Evolutionary conservation across 2,113 vertebrate genomes (phyloP), one percentile per base, ranked within the genome.

Genomic region (Ardeotis arabs): DNA sequence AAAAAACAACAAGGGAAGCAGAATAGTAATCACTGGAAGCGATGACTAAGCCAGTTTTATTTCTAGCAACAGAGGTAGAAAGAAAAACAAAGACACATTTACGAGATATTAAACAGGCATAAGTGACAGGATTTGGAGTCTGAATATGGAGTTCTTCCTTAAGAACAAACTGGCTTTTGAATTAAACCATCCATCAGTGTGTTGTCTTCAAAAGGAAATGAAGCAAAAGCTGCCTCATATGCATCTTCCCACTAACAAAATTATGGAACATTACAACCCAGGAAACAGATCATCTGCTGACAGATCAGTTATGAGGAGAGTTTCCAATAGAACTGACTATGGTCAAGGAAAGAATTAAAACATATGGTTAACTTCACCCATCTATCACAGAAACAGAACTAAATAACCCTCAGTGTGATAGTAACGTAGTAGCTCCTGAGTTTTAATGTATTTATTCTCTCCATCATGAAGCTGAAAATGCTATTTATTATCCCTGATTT

Each of bases 161-260:
- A 77, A 74, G 49, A 92, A 44, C n/a, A 77, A 89, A 62, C 7
- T 31, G 13, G 8, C 10, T 93, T 92, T 83, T 59, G 72, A 92
- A 93, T 90, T 90, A 92, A 93, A 31, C 19, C 20, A 84, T 90
- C 41, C 75, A 86, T 96, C 90, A 95, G 27, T 0, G 0, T 39
- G 15, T 19, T 87, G 53, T 74, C 87, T 90, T 95, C 87, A 80
- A 69, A 69, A 69, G 45, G 67, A 93, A 95, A 74, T 86, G 72
- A 92, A 67, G 37, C 2, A 90, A 95, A 86, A 77, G 18, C 50
- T 93, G 41, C 45, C 69, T 95, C 55, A 55, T 83, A 80, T 90
- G 72, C 82, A 85, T 80, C 75, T 96, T 93, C 25, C 23, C 55
- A 67, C 72, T 95, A 93, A 88, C 31, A 86, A 84, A 92, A 90